These are phyloP conservation scores for Elephantulus edwardii DNA, from an alignment of 2,113 vertebrate species.

Conservation along the genomic window DNA sequence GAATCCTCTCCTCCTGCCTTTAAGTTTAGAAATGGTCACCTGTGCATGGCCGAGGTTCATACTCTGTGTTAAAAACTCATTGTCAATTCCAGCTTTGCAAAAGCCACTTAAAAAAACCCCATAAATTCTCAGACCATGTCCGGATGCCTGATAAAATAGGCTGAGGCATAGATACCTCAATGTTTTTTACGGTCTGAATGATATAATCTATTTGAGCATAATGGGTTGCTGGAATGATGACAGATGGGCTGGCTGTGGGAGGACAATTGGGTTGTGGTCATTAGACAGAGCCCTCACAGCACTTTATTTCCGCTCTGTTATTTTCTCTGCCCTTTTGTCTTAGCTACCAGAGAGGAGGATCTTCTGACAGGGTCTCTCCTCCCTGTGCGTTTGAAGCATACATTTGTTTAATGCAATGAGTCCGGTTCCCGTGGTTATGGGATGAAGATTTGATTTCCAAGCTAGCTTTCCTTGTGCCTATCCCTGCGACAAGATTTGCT, in stretches of 20 bases:
- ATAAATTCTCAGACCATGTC: not conserved
- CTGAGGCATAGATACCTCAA: not conserved
- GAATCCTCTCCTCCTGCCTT: constrained; percentile 18
- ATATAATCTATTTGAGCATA: not conserved
- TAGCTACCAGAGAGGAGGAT: not conserved
- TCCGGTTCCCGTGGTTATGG: not conserved
- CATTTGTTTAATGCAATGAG: not conserved
- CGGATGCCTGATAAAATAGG: not conserved
- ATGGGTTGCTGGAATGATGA: not conserved
- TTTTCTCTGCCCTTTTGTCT: not conserved
- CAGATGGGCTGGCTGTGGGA: not conserved
- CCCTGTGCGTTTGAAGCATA: not conserved
- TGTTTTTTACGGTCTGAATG: constrained; percentile 18
- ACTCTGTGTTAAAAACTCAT: not conserved
- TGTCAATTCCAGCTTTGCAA: constrained; percentile 12
- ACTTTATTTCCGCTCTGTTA: not conserved
- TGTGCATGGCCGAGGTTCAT: not conserved
- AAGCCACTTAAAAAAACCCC: not conserved
- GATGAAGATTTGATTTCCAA: constrained; percentile 28
- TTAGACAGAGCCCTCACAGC: not conserved
- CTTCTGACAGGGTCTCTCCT: not conserved
- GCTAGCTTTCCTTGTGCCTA: not conserved
- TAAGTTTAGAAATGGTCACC: not conserved
- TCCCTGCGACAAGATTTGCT: not conserved
- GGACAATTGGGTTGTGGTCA: not conserved